Base-by-base conservation (phyloP, 1,140 invertebrate genomes). In the Zaprionus camerounensis region DNA sequence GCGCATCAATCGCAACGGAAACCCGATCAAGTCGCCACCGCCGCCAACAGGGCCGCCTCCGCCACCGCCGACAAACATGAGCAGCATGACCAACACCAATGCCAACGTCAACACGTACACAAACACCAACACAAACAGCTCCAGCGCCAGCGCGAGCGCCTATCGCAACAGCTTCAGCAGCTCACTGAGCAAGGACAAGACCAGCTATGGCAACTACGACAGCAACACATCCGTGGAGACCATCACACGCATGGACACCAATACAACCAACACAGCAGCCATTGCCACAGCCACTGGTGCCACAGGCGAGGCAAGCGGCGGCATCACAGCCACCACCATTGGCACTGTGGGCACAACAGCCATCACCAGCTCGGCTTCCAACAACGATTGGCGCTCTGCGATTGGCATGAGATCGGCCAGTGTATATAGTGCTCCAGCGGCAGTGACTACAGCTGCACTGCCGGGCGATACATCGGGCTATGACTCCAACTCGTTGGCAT, bases 181-280 rank as follows among this genome's bases (percentile, higher is more conserved):
- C 55, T 82, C 86, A 3, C 59, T 90, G 28, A 90, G 86, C 68
- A 92, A 91, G 71, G 91, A 91, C 59, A 91, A 90, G 71, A 82
- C 84, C 65, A 91, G 87, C 57, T 92, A 91, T n/a, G 85, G 86
- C 38, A 92, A 91, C 41, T 92, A 91, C 38, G 91, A 90, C 53
- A 92, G 91, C 78, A 85, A 55, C 76, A 92, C 80, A 7, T 92
- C 91, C 12, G 81, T 92, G 41, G 91, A 92, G 73, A 92, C 91
- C 44, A 92, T 92, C 34, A 92, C 91, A 13, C 87, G 91, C n/a
- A 92, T 92, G 91, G 91, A 92, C 28, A 92, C 91, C 1, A 88
- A 81, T 12, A 91, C 90, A 51, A 90, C 82, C 1, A 88, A 80
- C 63, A 90, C 84, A 0, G 75, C 80, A 3, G 82, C 79, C 34